A percentile compares a stretch with the other conserved stretches of the same genome.
phyloP scores from a whole-genome alignment of 2,113 vertebrate genomes.

The Cephalopterus ornatus region DNA sequence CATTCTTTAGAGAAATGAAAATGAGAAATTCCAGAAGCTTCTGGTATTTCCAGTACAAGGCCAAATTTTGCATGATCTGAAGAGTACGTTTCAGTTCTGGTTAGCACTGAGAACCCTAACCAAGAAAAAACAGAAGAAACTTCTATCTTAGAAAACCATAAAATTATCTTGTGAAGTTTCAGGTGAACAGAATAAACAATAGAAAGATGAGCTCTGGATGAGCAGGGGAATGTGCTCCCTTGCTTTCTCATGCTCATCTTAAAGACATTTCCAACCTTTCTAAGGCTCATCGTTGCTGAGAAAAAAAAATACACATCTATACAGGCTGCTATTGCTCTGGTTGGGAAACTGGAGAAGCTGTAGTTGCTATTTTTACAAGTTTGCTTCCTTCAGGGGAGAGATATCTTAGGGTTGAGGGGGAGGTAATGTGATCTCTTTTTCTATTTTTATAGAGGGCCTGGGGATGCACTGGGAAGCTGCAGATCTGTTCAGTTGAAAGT shows the following conservation, averaged over 20 bases:
- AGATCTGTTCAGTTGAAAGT: conserved; percentile 58
- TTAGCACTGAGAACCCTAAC: not conserved
- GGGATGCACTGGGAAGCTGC: conserved; percentile 57
- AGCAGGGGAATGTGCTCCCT: not conserved
- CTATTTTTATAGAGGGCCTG: conserved; percentile 66
- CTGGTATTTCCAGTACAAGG: not conserved
- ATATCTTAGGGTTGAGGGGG: conserved; percentile 44
- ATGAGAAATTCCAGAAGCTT: not conserved
- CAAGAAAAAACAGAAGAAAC: conserved; percentile 12
- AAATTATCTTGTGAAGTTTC: conserved; percentile 1
- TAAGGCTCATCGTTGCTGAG: not conserved
- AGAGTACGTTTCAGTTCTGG: not conserved
- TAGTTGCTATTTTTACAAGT: conserved; percentile 62
- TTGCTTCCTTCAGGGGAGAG: conserved; percentile 54
- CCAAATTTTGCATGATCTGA: conserved; percentile 5
- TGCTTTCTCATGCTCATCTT: conserved; percentile 22
- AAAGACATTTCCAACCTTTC: conserved; percentile 9
- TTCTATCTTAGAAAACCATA: not conserved
- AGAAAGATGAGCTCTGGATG: not conserved
- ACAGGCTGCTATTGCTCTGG: not conserved
- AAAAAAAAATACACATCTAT: conserved; percentile 46
- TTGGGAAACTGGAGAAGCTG: conserved; percentile 40
- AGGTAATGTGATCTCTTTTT: conserved; percentile 61
- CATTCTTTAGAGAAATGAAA: not conserved
- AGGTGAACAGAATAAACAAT: not conserved